Base-by-base conservation (phyloP, 1,140 invertebrate genomes). In the Choristoneura fumiferana region DNA sequence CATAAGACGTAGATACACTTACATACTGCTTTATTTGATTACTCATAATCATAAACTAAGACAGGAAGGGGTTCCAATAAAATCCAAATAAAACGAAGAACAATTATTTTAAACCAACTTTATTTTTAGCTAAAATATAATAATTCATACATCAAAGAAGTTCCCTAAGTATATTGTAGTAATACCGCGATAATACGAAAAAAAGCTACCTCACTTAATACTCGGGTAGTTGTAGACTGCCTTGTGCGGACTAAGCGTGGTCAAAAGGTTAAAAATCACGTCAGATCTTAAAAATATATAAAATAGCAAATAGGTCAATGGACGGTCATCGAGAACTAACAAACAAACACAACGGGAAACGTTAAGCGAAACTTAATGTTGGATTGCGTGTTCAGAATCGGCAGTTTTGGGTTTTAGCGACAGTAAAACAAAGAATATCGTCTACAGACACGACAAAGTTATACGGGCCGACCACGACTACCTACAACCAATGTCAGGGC, bases 51-150 rank as follows among this genome's bases (percentile, higher is more conserved):
- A 38, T 4, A 38, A 13, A n/a, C 10, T n/a, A 14, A 14, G 14
- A 13, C 14, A 45, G 14, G 17, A 15, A 14, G 3, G 4, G 10
- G 10, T 45, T 45, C 15, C n/a, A n/a, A n/a, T n/a, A n/a, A n/a
- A n/a, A n/a, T n/a, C n/a, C n/a, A 73, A 83, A 76, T 81, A 63
- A 84, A 81, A 81, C 78, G n/a, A n/a, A 79, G 55, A 37, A 56
- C 70, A 49, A 57, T 57, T 80, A 77, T 80, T 87, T 85, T 85
- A 88, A 87, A 88, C 81, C 85, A 87, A 88, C 85, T 88, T 87
- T 88, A 87, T 88, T 88, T 87, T 88, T 88, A 88, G 84, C 85
- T 88, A 88, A 87, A 87, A 88, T 88, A 87, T 88, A 88, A 88
- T 88, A 86, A 88, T 88, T 78, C 84, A 88, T 85, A 88, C 85